Base-by-base conservation (phyloP, 37 sponge, comb jelly and placozoan genomes). In the Lycopodina hypogea region DNA sequence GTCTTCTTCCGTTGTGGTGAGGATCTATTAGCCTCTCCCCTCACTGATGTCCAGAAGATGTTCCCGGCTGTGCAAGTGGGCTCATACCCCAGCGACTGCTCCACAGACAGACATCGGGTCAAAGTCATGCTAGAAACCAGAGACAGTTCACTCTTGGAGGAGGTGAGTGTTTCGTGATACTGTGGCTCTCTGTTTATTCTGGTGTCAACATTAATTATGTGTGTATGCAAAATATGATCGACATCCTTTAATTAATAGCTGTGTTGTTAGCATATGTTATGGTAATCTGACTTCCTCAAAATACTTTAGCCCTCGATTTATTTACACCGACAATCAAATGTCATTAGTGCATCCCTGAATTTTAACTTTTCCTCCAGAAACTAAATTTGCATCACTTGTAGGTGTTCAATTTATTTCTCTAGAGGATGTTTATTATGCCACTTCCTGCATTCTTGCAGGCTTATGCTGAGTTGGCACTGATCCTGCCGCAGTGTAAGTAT, bases 61-160 rank as follows among this genome's bases (percentile, higher is more conserved):
- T 91, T 32, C 70, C 69, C 69, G 17, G 8, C 12, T 26, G 89
- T 91, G 21, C 78, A 88, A 30, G 42, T 94, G 14, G 95, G 95
- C 33, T 94, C 95, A 0, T 94, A 94, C 61, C 95, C 95, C 7
- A 61, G 55, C 30, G 45, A 21, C 21, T 33, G 33, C 40, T 9
- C 36, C 50, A 33, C 56, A 3, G 26, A 55, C 30, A 57, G 36
- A 39, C 48, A 77, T 38, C 69, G 23, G 32, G 82, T 84, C 32
- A 92, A 84, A 56, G 61, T 92, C 14, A 84, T 85, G 2, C 9
- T 88, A 17, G 93, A 92, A 36, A 76, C 90, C 1, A 53, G 30
- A 8, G 24, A 71, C 35, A 70, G 35, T 36, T 40, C 76, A 14
- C 26, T 39, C 17, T 35, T 92, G n/a, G 82, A 86, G 32, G 56